Percentiles rank a stretch among this genome's conserved stretches.
Conservation (phyloP, 2,888 invertebrate species). For the Drosophila suboccidentalis region DNA sequence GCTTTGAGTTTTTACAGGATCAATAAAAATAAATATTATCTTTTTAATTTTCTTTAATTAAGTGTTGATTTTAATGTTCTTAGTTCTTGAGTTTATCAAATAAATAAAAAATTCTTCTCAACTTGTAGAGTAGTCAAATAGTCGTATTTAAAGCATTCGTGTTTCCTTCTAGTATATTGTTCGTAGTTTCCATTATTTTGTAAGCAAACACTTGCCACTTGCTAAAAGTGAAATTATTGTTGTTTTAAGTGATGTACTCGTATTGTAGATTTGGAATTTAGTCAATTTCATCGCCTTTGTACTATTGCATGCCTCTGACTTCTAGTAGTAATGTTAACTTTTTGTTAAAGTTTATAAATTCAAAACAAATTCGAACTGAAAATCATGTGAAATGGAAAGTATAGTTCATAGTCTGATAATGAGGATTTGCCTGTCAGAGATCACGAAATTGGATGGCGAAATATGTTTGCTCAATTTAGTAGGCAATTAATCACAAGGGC, state of each 20-base stretch:
- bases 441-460: slow-evolving; percentile 48
- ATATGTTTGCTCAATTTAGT: slow-evolving; percentile 59
- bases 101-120: neutral
- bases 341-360: neutral
- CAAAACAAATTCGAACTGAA: neutral
- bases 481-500: slow-evolving; percentile 70
- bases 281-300: slow-evolving; percentile 6
- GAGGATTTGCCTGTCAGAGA: slow-evolving; percentile 34
- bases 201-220: slow-evolving; percentile 51
- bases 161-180: slow-evolving; percentile 30
- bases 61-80: neutral
- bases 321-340: neutral
- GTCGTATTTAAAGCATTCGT: neutral
- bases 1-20: too few relatives aligned
- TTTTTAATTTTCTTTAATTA: too few relatives aligned
- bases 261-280: slow-evolving; percentile 13
- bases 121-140: slow-evolving; percentile 20
- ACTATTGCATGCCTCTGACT: slow-evolving; percentile 3
- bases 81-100: neutral
- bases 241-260: slow-evolving; percentile 45
- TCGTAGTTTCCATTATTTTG: slow-evolving; percentile 41
- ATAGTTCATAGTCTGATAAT: slow-evolving; percentile 11
- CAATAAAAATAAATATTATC: neutral
- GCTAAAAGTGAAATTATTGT: slow-evolving; percentile 79
- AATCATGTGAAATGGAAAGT: slow-evolving; percentile 50